phyloP scores from a whole-genome alignment of 2,797 vertebrate species.

The Malacoctenus gilli region DNA sequence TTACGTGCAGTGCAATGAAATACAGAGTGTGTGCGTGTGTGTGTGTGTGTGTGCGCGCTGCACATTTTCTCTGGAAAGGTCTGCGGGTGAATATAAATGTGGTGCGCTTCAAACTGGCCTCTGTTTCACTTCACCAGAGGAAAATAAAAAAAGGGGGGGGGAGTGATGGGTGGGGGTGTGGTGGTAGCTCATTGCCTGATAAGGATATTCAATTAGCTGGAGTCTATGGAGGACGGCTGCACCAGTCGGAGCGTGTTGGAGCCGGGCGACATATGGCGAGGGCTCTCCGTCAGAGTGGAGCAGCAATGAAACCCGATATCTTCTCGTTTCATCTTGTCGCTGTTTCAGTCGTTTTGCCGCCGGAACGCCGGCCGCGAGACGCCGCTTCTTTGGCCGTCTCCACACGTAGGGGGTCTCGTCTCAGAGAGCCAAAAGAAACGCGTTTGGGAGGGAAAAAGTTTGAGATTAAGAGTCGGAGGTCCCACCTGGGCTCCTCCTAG shows the following conservation, averaged over 20 bases:
- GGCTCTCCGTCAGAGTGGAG: conserved; percentile 44
- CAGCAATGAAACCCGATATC: conserved; percentile 55
- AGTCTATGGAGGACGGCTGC: conserved; percentile 45
- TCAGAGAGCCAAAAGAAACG: too few relatives aligned
- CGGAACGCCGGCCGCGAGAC: conserved; percentile 39
- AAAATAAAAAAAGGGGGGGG: conserved; percentile 5
- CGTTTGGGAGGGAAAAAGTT: too few relatives aligned
- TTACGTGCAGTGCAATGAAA: conserved; percentile 22
- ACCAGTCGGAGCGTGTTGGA: conserved; percentile 39
- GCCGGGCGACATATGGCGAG: conserved; percentile 54
- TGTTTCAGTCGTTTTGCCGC: conserved; percentile 45
- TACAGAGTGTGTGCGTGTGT: conserved; percentile 18
- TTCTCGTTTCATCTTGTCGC: conserved; percentile 57
- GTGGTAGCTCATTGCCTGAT: conserved; percentile 59
- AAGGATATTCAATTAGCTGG: conserved; percentile 74
- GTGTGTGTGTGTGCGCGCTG: conserved; percentile 15
- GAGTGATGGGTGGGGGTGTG: too few relatives aligned
- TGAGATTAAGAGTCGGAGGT: too few relatives aligned
- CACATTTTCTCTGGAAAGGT: conserved; percentile 13
- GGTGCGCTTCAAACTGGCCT: conserved; percentile 40
- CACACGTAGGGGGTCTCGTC: conserved; percentile 9
- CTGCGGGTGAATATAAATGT: conserved; percentile 57
- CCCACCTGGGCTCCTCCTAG: too few relatives aligned
- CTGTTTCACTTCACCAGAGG: conserved; percentile 56
- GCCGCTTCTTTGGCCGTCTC: conserved; percentile 20